Evolutionary conservation across 1,140 invertebrate genomes (phyloP), one percentile per base, ranked within the genome.

Genomic region (Leucophenga varia): DNA sequence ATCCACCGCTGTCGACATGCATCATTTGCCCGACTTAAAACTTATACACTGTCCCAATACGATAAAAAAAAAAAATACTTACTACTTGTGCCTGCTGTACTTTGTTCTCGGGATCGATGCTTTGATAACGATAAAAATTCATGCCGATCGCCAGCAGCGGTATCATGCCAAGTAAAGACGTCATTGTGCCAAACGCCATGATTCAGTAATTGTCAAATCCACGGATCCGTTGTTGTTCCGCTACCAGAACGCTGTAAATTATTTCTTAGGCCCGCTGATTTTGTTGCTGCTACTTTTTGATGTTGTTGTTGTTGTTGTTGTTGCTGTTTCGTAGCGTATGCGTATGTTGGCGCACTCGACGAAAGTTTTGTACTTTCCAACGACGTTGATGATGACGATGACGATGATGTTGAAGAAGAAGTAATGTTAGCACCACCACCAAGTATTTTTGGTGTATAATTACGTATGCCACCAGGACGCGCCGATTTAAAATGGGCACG

Each of bases 91-190:
- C 79, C 65, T 91, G 83, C 44, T 81, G 80, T 14, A 87, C 83
- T 71, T 86, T 85, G 18, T 85, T 85, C 74, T 94, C 90, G 38
- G 90, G 90, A 77, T 93, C 90, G 47, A 84, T 81, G 55, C 81
- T 82, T 61, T 87, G 83, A 77, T 93, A 93, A 59, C 86, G 83
- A 77, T 89, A 87, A 68, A 86, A 88, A 41, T 89, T 86, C 57
- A 93, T 79, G 34, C 87, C 88, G 41, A 89, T 83, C 39, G 88
- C 85, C 59, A 91, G 78, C 40, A 93, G 80, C 49, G 89, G 87
- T 57, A 92, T 84, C 61, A 93, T 79, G 52, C 86, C 82, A 70
- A 87, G 80, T 40, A 88, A 81, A 49, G 86, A 77, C 51, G 69
- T 73, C 61, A 73, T 73, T 72, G 64, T 58, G 50, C 63, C 70